Evolutionary conservation across 2,797 vertebrate genomes (phyloP).

Genomic region (Halcyon chelicuti): DNA sequence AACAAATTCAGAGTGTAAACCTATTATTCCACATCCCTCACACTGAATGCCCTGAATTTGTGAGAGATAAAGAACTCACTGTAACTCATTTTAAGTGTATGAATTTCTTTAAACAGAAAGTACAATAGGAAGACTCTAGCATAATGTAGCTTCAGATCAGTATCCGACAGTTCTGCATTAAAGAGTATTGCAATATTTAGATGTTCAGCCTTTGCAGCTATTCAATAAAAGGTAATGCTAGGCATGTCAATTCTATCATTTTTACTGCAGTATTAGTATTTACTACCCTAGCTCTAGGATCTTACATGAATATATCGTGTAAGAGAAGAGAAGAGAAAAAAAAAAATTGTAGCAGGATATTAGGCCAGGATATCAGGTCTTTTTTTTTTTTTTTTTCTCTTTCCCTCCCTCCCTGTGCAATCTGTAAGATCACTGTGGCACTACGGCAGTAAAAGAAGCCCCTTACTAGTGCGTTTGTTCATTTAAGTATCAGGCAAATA

Average conservation of each 20-base stretch:
- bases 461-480: neutral
- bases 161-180: neutral
- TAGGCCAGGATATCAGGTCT: neutral
- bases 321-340: neutral
- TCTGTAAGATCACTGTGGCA: neutral
- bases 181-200: neutral
- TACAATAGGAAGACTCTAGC: neutral
- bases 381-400: too few relatives aligned
- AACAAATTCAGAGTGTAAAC: neutral
- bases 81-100: neutral
- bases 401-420: neutral
- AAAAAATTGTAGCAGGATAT: neutral
- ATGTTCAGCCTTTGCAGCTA: neutral
- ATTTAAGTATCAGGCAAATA: neutral
- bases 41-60: neutral
- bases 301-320: neutral
- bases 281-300: neutral
- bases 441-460: fast-evolving
- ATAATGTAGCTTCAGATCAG: neutral
- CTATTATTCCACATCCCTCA: neutral
- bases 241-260: neutral
- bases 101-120: neutral
- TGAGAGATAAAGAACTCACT: neutral
- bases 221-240: neutral
- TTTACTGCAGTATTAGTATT: neutral